These are phyloP conservation scores for Pterostichus niger DNA, from an alignment of 2,888 invertebrate species.

Conservation along the genomic window DNA sequence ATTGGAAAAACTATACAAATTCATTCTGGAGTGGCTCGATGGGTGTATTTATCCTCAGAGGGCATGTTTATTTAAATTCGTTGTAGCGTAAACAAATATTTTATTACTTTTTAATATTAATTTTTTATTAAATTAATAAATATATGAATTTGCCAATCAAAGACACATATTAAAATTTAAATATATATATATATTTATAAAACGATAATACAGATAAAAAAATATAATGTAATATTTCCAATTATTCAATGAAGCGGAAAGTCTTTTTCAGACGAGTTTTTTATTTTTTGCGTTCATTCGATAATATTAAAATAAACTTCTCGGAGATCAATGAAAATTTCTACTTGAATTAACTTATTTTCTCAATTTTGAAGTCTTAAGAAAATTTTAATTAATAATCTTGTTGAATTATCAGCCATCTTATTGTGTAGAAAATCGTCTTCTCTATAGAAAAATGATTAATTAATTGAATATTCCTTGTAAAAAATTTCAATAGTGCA, in stretches of 20 bases:
- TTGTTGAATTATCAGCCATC: slow-evolving; percentile 40
- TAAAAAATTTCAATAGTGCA: background rate
- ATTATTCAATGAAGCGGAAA: slow-evolving; percentile 24
- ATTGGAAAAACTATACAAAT: background rate
- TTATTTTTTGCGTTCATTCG: slow-evolving; percentile 15
- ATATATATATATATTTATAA: background rate
- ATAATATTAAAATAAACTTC: slow-evolving; percentile 50
- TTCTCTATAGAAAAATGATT: slow-evolving; percentile 60
- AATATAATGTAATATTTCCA: slow-evolving; percentile 32
- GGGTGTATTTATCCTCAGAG: too few relatives aligned
- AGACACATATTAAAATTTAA: background rate
- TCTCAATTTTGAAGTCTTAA: slow-evolving; percentile 39
- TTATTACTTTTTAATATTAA: slow-evolving; percentile 21
- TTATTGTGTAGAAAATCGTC: slow-evolving; percentile 38
- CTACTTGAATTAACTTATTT: slow-evolving; percentile 58
- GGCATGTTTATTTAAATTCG: background rate
- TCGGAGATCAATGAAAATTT: slow-evolving; percentile 11
- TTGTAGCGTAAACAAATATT: slow-evolving; percentile 1
- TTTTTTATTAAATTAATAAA: slow-evolving; percentile 30
- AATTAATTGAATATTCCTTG: slow-evolving; percentile 55
- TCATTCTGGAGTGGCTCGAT: background rate
- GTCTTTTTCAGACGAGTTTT: background rate
- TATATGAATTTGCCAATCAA: slow-evolving; percentile 7
- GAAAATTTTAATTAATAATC: slow-evolving; percentile 63
- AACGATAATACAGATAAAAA: background rate